Evolutionary conservation across 64 coral and sea anemone species (phyloP).

Genomic region (Acropora yongei): DNA sequence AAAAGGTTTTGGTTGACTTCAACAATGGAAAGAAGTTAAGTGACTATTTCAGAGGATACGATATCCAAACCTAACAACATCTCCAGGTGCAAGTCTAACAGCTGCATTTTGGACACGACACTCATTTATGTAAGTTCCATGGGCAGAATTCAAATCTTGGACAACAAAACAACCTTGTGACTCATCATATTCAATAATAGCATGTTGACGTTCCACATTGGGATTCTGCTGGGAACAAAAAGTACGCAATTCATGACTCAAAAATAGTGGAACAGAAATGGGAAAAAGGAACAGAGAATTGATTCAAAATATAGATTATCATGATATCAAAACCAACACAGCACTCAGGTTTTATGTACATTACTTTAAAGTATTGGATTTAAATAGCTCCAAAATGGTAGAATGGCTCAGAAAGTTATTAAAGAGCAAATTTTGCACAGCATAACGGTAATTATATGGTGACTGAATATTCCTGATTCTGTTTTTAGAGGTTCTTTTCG

Average conservation of each 20-base stretch:
- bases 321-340: no score
- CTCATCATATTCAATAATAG: slow-evolving; percentile 77
- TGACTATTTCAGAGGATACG: slow-evolving; percentile 76
- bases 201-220: slow-evolving; percentile 85
- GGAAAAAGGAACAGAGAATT: no score
- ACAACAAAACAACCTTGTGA: slow-evolving; percentile 78
- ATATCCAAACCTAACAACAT: slow-evolving; percentile 87
- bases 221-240: slow-evolving; percentile 44
- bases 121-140: slow-evolving; percentile 93
- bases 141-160: slow-evolving; percentile 84
- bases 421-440: no score
- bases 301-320: no score
- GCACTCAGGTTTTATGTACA: no score
- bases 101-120: slow-evolving; percentile 89
- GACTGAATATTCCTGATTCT: no score
- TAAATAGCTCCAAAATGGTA: no score
- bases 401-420: no score
- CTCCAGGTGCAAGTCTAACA: slow-evolving; percentile 84
- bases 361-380: no score
- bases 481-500: no score
- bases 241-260: neutral
- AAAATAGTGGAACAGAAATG: no score
- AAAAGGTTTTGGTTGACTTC: neutral
- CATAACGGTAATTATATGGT: no score
- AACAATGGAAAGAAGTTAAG: neutral